Conservation (phyloP, 2,113 vertebrate genomes). For the Anoplopoma fimbria region DNA sequence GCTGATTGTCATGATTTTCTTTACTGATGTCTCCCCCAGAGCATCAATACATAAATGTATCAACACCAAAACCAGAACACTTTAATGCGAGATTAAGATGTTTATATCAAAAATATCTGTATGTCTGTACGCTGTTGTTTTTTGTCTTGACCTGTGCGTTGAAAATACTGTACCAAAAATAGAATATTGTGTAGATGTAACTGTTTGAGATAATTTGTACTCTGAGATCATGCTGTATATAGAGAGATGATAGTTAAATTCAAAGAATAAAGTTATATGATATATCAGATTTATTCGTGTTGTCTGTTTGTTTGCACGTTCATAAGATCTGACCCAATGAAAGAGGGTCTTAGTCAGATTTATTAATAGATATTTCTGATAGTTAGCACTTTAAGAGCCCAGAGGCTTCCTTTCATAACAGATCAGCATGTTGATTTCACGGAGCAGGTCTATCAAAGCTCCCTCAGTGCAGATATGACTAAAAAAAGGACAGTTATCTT, state of each 20-base stretch:
- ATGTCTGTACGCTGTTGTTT: conserved; percentile 12
- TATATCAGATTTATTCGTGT: conserved; percentile 34
- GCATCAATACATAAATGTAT: background rate
- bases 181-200: conserved; percentile 19
- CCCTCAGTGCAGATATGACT: conserved; percentile 48
- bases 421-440: conserved; percentile 53
- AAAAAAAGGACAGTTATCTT: conserved; percentile 42
- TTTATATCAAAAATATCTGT: conserved; percentile 29
- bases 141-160: conserved; percentile 37
- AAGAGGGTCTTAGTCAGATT: background rate
- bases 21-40: conserved; percentile 10
- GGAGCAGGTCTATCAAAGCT: conserved; percentile 47
- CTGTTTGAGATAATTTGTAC: conserved; percentile 48
- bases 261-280: conserved; percentile 46
- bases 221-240: conserved; percentile 34
- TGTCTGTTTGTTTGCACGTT: background rate
- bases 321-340: background rate
- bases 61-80: conserved; percentile 20
- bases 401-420: conserved; percentile 33
- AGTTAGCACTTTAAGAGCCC: background rate
- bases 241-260: conserved; percentile 29
- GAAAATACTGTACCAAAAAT: conserved; percentile 32
- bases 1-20: conserved; percentile 31
- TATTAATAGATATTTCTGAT: background rate
- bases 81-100: conserved; percentile 32